Conservation (phyloP, 1,140 invertebrate genomes). For the Drosophila sturtevanti region DNA sequence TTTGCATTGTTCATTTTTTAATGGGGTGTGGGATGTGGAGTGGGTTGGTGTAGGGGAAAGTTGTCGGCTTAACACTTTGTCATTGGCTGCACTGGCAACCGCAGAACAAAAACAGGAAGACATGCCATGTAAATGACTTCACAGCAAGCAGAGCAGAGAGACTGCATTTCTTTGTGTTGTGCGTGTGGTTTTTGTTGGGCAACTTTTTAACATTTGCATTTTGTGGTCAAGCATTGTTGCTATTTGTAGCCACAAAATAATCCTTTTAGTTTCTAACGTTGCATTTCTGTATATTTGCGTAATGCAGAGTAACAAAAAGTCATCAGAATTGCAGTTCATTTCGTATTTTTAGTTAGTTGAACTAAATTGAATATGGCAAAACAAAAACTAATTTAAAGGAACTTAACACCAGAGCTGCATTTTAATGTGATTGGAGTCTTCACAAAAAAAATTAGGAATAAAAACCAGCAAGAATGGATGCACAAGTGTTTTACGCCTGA, state of each 20-base stretch:
- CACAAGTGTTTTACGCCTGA: background rate
- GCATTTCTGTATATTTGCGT: constrained; percentile 8
- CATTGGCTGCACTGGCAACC: constrained; percentile 13
- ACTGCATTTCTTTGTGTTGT: constrained; percentile 18
- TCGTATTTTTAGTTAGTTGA: background rate
- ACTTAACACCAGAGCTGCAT: background rate
- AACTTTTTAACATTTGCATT: constrained; percentile 65
- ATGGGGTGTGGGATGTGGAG: too few species aligned
- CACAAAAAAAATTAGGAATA: background rate
- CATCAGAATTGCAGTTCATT: background rate
- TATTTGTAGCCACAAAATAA: constrained; percentile 47
- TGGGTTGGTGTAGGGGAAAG: too few species aligned
- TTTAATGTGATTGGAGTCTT: background rate
- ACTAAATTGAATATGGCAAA: background rate
- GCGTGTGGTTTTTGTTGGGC: constrained; percentile 27
- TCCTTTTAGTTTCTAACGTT: constrained; percentile 35
- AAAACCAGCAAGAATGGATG: background rate
- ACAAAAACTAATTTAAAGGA: constrained; percentile 20
- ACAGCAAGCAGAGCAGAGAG: constrained; percentile 1
- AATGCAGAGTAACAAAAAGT: constrained; percentile 1
- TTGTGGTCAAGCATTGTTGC: constrained; percentile 44
- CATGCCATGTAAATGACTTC: constrained; percentile 37
- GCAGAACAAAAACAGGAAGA: constrained; percentile 37
- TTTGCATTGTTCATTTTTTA: background rate
- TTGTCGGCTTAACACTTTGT: constrained; percentile 14